These are phyloP conservation scores for Planococcus citri DNA, from an alignment of 1,140 invertebrate genomes.

Conservation along the genomic window DNA sequence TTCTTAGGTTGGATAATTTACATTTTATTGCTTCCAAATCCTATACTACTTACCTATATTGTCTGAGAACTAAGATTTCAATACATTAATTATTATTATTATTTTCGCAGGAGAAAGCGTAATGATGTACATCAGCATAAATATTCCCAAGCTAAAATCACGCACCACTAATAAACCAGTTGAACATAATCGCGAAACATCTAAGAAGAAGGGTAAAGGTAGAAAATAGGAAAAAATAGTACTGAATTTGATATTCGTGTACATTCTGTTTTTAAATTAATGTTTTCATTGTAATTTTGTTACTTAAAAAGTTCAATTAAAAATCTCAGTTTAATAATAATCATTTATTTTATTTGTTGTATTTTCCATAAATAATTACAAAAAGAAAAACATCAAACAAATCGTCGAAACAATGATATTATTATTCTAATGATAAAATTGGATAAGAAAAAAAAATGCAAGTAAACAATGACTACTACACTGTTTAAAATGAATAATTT, in stretches of 20 bases:
- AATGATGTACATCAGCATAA: neutral
- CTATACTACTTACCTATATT: no score
- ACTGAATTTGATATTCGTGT: neutral
- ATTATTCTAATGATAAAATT: neutral
- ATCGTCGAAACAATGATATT: neutral
- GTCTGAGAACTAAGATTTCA: no score
- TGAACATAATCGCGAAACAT: neutral
- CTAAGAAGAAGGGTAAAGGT: neutral
- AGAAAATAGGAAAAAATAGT: neutral
- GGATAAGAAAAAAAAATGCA: neutral
- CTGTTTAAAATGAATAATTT: neutral
- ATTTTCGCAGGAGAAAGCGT: constrained; percentile 11
- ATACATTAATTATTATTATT: no score
- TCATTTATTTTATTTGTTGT: no score
- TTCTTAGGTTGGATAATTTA: no score
- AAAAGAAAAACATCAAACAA: neutral
- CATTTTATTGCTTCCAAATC: no score
- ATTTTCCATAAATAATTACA: no score
- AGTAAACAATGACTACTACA: constrained; percentile 16
- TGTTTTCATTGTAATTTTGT: neutral
- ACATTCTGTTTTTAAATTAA: neutral
- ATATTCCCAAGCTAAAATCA: constrained; percentile 4
- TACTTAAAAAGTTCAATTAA: neutral
- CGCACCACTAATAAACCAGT: neutral
- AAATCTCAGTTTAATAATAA: no score